phyloP scores from a whole-genome alignment of 2,888 invertebrate genomes.

The Yponomeuta evonymella region DNA sequence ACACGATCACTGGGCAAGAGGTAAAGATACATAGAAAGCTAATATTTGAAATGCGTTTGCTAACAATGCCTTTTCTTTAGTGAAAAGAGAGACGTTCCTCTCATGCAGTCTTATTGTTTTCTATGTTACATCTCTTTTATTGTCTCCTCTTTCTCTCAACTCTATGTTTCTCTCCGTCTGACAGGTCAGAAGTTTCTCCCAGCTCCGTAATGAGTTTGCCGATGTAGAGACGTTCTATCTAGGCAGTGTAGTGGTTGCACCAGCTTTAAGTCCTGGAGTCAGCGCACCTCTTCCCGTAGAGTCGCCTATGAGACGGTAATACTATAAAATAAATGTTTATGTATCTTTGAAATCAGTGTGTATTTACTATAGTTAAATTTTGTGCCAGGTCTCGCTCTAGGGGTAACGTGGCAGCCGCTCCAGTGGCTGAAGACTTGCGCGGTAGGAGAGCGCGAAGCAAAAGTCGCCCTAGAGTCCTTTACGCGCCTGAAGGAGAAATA shows the following conservation, averaged over 20 bases:
- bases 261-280: constrained; percentile 58
- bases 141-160: not conserved
- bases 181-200: constrained; percentile 94
- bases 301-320: constrained; percentile 63
- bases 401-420: constrained; percentile 57
- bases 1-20: constrained; percentile 94
- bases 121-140: no score
- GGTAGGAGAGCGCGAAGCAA: constrained; percentile 84
- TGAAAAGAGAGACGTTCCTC: not conserved
- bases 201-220: constrained; percentile 92
- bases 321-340: no score
- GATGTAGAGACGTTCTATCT: constrained; percentile 94
- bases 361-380: not conserved
- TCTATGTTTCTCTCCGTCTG: not conserved
- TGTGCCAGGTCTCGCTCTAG: constrained; percentile 55
- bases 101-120: not conserved
- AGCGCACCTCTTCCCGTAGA: constrained; percentile 63
- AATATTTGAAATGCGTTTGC: no score
- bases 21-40: constrained; percentile 58
- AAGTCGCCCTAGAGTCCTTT: constrained; percentile 88
- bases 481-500: constrained; percentile 89
- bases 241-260: constrained; percentile 68
- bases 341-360: no score
- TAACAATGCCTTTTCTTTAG: not conserved
- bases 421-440: constrained; percentile 52